A percentile compares a stretch with the other conserved stretches of the same genome.
Conservation (phyloP, 2,797 vertebrate genomes). For the Rallus crepitans region DNA sequence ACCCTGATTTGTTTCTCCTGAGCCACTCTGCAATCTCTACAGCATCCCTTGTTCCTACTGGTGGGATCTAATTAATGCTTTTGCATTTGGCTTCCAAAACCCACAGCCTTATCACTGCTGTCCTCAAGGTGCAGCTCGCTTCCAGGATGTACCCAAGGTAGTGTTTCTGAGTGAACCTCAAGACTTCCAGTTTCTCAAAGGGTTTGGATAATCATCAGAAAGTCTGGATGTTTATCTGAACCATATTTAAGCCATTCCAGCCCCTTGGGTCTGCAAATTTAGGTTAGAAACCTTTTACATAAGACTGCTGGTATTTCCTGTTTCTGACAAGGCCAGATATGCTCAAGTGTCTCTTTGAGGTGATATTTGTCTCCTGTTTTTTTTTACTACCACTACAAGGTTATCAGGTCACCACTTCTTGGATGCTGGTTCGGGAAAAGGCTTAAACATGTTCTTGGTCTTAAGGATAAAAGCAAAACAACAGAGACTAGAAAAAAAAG, state of each 20-base stretch:
- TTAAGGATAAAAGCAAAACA: slow-evolving; percentile 9
- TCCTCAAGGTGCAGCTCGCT: slow-evolving; percentile 5
- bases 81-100: background rate
- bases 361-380: slow-evolving; percentile 48
- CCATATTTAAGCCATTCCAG: background rate
- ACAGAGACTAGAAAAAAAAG: background rate
- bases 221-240: slow-evolving; percentile 56
- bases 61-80: background rate
- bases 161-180: background rate
- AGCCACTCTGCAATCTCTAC: background rate
- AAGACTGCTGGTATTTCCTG: slow-evolving; percentile 54
- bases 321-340: slow-evolving; percentile 36
- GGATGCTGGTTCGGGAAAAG: slow-evolving; percentile 40
- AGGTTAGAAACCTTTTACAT: slow-evolving; percentile 32
- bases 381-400: background rate
- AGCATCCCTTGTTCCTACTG: slow-evolving; percentile 3
- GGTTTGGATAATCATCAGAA: slow-evolving; percentile 46
- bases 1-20: background rate
- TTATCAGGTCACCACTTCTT: slow-evolving; percentile 14
- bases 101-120: background rate
- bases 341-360: slow-evolving; percentile 36
- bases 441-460: background rate
- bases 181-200: slow-evolving; percentile 16
- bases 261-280: slow-evolving; percentile 21
- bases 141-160: slow-evolving; percentile 15